Percentiles rank a stretch among this genome's conserved stretches.
phyloP scores from a whole-genome alignment of 1,140 invertebrate genomes.

The Sarcophaga bullata region DNA sequence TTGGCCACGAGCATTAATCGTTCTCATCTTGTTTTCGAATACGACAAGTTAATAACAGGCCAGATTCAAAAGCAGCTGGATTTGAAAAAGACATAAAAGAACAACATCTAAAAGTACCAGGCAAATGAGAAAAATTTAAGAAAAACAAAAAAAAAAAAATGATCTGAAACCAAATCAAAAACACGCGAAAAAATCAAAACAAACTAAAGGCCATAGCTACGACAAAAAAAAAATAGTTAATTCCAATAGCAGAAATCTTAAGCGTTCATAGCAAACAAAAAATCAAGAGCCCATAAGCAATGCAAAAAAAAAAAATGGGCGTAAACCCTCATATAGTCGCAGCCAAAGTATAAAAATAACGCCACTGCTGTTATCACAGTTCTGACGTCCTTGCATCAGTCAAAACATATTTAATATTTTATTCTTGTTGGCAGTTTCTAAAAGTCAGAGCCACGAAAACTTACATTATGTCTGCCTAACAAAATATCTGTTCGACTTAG shows the following conservation, averaged over 20 bases:
- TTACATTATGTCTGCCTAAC: not conserved
- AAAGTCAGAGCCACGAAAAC: constrained; percentile 13
- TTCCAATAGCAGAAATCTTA: not conserved
- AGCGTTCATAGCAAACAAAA: not conserved
- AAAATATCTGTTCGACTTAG: not conserved
- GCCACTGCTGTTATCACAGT: constrained; percentile 19
- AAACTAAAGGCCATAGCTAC: not conserved
- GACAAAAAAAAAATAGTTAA: constrained; percentile 25
- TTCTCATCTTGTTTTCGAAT: constrained; percentile 48
- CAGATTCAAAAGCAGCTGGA: constrained; percentile 42
- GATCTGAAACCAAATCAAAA: not conserved
- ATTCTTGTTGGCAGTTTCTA: constrained; percentile 21
- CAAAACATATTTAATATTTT: not conserved
- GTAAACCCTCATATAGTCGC: constrained; percentile 6
- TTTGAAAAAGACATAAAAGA: constrained; percentile 31
- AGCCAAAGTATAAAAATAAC: not conserved
- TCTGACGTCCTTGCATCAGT: constrained; percentile 34
- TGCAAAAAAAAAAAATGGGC: not conserved
- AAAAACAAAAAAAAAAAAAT: constrained; percentile 11
- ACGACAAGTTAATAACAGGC: constrained; percentile 49
- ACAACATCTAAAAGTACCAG: constrained; percentile 36
- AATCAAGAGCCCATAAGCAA: not conserved
- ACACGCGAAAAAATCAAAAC: constrained; percentile 35
- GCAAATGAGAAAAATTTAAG: constrained; percentile 35
- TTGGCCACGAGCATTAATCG: constrained; percentile 49